Evolutionary conservation across 2,113 vertebrate genomes (phyloP), one percentile per base, ranked within the genome.

Genomic region (Colistium nudipinnis): DNA sequence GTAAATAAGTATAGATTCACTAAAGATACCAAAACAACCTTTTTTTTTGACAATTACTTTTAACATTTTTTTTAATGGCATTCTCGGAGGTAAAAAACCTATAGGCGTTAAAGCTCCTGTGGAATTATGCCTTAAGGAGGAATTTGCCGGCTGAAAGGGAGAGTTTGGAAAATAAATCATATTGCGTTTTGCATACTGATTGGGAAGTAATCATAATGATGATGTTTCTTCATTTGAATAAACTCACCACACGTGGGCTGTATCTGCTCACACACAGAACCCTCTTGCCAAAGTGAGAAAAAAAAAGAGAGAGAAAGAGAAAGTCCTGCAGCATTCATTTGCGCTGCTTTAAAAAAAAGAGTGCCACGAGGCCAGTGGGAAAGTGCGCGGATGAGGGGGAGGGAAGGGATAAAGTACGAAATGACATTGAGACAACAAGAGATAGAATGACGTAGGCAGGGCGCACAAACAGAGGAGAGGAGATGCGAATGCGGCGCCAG

Each of bases 361-460:
- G 38, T 4, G 2, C 35, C 1, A 19, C 12, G 22, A 20, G 5
- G 38, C 67, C 47, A 24, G 52, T 39, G 60, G 61, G 36, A n/a
- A 45, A n/a, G 31, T 1, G 0, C 28, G 44, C 36, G 38, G 63
- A 60, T 22, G 48, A 54, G 47, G 16, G 55, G 13, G 47, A 66
- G 61, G 13, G 30, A 51, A 20, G 45, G 4, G 10, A 44, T 36
- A 53, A 19, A 54, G 47, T 24, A 56, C 25, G 39, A 53, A 54
- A 56, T n/a, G 44, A 51, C 60, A 59, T 24, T 59, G 65, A 70
- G 59, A 25, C 12, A 28, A 56, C 17, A 28, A 62, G 39, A 61
- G n/a, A 62, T 25, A 45, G 66, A 45, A 22, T 14, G 47, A 62
- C 20, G 17, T 33, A 11, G 24, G 41, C 9, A 20, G 5, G 2